Percentiles rank a stretch among this genome's conserved stretches.
Evolutionary conservation across 2,797 vertebrate genomes (phyloP).

Genomic region (Chrysocyon brachyurus): DNA sequence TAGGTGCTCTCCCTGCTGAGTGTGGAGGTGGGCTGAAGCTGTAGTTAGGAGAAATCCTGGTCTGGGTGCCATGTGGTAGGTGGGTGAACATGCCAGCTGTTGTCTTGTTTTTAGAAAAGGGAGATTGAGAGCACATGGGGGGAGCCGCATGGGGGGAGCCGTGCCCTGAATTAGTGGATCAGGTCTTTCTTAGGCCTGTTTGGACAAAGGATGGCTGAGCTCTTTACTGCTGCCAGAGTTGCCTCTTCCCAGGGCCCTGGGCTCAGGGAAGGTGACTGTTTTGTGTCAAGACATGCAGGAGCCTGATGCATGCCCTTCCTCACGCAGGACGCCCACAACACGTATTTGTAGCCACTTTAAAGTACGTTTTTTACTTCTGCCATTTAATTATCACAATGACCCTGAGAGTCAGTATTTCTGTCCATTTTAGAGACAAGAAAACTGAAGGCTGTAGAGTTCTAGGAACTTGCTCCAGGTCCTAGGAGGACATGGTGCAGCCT

Average conservation of each 20-base stretch:
- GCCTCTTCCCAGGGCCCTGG: neutral
- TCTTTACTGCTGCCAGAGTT: neutral
- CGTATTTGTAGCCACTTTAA: neutral
- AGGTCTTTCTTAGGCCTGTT: neutral
- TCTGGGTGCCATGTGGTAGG: neutral
- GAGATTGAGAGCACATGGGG: accelerated
- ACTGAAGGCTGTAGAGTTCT: neutral
- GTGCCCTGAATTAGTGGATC: neutral
- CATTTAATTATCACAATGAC: neutral
- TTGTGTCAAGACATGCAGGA: neutral
- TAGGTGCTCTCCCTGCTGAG: neutral
- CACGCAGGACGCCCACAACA: neutral
- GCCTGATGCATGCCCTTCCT: neutral
- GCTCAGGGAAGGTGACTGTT: neutral
- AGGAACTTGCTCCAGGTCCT: neutral
- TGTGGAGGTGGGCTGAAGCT: neutral
- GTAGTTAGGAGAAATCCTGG: neutral
- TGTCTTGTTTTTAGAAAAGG: neutral
- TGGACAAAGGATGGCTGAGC: neutral
- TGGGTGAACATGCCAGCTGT: neutral
- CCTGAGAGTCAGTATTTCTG: neutral
- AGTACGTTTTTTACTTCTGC: neutral
- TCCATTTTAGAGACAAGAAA: constrained; percentile 38
- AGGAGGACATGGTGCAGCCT: neutral
- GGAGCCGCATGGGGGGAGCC: neutral